phyloP scores from a whole-genome alignment of 2,888 invertebrate genomes.

The Anticlea derivata region DNA sequence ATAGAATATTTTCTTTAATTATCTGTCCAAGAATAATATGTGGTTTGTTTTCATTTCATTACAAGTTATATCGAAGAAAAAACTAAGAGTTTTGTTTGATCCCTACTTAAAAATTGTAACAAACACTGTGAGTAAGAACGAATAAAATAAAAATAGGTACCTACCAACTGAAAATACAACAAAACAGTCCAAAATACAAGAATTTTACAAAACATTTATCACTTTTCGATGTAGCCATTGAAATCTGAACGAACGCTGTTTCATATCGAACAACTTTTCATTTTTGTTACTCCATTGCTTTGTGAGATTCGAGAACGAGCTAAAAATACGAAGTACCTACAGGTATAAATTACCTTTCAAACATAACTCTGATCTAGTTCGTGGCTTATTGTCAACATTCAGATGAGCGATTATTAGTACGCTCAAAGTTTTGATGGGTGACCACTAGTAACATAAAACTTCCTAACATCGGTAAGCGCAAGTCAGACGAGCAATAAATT shows the following conservation, averaged over 20 bases:
- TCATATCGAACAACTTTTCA: slow-evolving; percentile 34
- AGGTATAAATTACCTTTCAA: background rate
- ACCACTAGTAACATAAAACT: too few relatives aligned
- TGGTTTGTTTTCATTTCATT: too few relatives aligned
- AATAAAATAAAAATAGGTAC: background rate
- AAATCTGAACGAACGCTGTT: slow-evolving; percentile 33
- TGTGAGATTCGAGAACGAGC: slow-evolving; percentile 25
- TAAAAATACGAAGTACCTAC: slow-evolving; percentile 1
- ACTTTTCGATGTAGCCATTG: slow-evolving; percentile 23
- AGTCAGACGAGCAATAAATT: slow-evolving; percentile 10
- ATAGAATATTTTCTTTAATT: too few relatives aligned
- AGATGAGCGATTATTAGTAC: too few relatives aligned
- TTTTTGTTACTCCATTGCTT: slow-evolving; percentile 33
- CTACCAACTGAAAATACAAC: background rate
- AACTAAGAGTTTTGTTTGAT: too few relatives aligned
- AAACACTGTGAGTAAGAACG: too few relatives aligned
- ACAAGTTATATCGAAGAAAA: too few relatives aligned
- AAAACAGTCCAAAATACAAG: background rate
- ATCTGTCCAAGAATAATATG: too few relatives aligned
- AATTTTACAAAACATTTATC: slow-evolving; percentile 1
- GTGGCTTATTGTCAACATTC: too few relatives aligned
- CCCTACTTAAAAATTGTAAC: too few relatives aligned
- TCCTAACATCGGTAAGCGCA: background rate
- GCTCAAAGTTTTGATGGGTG: too few relatives aligned
- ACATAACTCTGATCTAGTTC: too few relatives aligned